A percentile compares a stretch with the other conserved stretches of the same genome.
Evolutionary conservation across 2,888 invertebrate species (phyloP).

Genomic region (Sisyra nigra): DNA sequence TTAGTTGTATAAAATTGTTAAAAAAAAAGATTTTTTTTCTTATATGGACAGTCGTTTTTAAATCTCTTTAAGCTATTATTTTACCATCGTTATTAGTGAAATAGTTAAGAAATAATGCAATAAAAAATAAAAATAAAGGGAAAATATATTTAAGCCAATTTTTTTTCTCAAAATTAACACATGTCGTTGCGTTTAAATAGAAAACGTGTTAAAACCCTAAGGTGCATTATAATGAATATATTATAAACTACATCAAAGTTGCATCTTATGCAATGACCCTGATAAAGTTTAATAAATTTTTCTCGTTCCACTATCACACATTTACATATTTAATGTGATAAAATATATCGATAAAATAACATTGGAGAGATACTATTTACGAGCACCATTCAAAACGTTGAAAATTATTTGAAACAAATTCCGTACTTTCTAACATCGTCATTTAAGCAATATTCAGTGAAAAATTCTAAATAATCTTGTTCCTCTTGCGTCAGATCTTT

Average conservation of each 20-base stretch:
- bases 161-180: too few species aligned
- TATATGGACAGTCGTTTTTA: too few species aligned
- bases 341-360: neutral
- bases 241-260: neutral
- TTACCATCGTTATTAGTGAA: too few species aligned
- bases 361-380: neutral
- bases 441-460: constrained; percentile 20
- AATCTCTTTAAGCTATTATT: too few species aligned
- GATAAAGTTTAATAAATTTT: constrained; percentile 1
- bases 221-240: too few species aligned
- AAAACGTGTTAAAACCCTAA: too few species aligned
- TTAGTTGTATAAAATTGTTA: too few species aligned
- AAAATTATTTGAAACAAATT: neutral
- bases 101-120: too few species aligned
- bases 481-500: constrained; percentile 19
- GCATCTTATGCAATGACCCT: constrained; percentile 5
- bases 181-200: too few species aligned
- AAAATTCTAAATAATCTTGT: constrained; percentile 20
- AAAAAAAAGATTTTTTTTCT: too few species aligned
- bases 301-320: constrained; percentile 5
- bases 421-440: neutral
- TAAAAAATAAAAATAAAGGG: too few species aligned
- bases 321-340: neutral
- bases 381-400: neutral
- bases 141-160: too few species aligned